These are phyloP conservation scores for Alauda arvensis DNA, from an alignment of 2,797 vertebrate genomes.

Conservation along the genomic window DNA sequence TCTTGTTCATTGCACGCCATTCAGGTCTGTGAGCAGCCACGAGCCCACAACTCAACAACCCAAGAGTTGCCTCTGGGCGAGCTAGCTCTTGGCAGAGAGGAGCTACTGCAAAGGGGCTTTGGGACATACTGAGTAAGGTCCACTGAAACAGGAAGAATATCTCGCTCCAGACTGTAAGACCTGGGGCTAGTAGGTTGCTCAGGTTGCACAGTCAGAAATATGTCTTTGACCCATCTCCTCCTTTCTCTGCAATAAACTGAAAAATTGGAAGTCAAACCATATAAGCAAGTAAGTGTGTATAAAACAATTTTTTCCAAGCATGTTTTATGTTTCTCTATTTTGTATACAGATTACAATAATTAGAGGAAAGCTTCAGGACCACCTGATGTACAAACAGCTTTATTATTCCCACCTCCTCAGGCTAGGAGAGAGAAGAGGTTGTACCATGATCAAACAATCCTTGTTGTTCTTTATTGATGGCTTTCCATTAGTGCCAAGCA, in stretches of 20 bases:
- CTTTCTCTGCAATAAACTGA: not conserved
- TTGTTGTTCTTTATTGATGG: not conserved
- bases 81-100: too few species aligned
- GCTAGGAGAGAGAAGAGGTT: not conserved
- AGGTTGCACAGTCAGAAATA: not conserved
- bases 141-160: not conserved
- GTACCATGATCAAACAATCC: not conserved
- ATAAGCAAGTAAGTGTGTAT: not conserved
- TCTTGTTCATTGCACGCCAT: too few species aligned
- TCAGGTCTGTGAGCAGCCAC: too few species aligned
- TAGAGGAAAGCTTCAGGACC: not conserved
- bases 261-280: not conserved
- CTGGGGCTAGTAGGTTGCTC: not conserved
- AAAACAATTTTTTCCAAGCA: not conserved
- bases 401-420: not conserved
- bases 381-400: not conserved
- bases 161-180: not conserved
- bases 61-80: too few species aligned
- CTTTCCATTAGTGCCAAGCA: not conserved
- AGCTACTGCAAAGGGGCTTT: too few species aligned
- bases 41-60: too few species aligned
- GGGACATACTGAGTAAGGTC: not conserved
- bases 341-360: not conserved
- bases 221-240: not conserved
- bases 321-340: not conserved